Evolutionary conservation across 2,888 invertebrate genomes (phyloP), one percentile per base, ranked within the genome.

Genomic region (Trissoscelio sp.): DNA sequence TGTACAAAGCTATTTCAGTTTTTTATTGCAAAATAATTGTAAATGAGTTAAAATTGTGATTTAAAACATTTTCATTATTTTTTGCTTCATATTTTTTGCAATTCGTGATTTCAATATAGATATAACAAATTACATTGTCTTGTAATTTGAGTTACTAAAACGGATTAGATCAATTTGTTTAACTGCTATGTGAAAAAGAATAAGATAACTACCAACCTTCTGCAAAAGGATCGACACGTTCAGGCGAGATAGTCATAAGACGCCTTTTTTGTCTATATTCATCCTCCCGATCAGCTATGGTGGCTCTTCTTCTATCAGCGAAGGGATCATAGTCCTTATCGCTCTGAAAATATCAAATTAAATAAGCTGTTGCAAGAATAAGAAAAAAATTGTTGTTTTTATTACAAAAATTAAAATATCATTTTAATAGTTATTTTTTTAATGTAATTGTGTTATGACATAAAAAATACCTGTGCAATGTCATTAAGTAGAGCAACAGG

Each of bases 201-300:
- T n/a, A n/a, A n/a, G n/a, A n/a, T n/a, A n/a, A 46, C 9, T 87
- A 94, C 94, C 92, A 94, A 98, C 98, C 98, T 94, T 98, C 98
- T 89, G 98, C 97, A 93, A 99, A 99, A 34, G 98, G 98, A 94
- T 99, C 99, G 85, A 96, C 95, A 88, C 99, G 94, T 89, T 98
- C 99, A 0, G 99, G 99, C 3, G 99, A 99, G 88, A 99, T 98
- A 83, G 96, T 96, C 94, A 97, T 95, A 92, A 96, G 94, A 79
- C 97, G 94, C 86, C 97, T 94, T 87, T 96, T 96, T 88, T 96
- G 96, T 72, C 97, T 94, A 90, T 99, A 99, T 90, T 99, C 99
- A 94, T 99, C 98, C 92, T 99, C 99, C 85, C 98, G 94, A 88
- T 99, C 99, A 0, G 97, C 97, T 89, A 99, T 97, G 12, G 97